Evolutionary conservation across 2,888 invertebrate genomes (phyloP).

Genomic region (Harpalus rubripes): DNA sequence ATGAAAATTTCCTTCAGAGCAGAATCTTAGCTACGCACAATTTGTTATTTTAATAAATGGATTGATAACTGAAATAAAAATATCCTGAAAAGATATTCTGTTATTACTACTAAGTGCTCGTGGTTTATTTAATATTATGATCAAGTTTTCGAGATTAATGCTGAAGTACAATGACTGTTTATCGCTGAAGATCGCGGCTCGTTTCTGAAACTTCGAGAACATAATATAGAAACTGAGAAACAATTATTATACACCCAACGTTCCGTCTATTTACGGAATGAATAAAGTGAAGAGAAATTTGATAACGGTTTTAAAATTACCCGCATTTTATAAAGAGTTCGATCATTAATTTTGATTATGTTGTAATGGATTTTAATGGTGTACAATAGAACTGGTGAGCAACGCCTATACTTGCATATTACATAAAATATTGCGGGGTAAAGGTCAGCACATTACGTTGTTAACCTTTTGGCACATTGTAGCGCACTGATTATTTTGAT

Average conservation of each 20-base stretch:
- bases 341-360: constrained; percentile 37
- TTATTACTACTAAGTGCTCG: constrained; percentile 52
- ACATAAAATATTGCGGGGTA: background rate
- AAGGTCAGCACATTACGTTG: background rate
- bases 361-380: constrained; percentile 16
- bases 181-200: background rate
- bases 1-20: too few species aligned
- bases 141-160: constrained; percentile 48
- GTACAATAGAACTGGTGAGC: background rate
- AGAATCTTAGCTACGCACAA: background rate
- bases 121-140: constrained; percentile 49
- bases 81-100: constrained; percentile 9
- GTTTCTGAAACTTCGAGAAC: background rate
- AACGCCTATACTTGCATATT: background rate
- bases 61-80: constrained; percentile 43
- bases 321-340: constrained; percentile 11
- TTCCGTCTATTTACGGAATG: background rate
- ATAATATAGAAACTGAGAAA: background rate
- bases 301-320: constrained; percentile 42
- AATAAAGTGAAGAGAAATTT: constrained; percentile 7
- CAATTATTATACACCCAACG: background rate
- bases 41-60: constrained; percentile 66
- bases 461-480: background rate
- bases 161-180: background rate
- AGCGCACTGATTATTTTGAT: background rate